Conservation (phyloP, 2,113 vertebrate genomes). For the Sander lucioperca region DNA sequence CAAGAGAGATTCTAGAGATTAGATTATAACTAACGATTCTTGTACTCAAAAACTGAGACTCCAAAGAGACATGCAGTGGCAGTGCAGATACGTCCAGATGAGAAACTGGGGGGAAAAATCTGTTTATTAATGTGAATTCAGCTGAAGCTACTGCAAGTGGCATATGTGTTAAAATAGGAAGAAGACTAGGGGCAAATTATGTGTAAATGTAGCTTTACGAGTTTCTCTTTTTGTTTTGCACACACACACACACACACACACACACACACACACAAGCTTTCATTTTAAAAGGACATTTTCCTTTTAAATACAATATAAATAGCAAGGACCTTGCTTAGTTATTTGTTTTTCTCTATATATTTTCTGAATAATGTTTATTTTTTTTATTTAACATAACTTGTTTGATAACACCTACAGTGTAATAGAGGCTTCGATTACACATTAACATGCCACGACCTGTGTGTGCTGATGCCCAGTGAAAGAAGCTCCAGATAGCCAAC, state of each 20-base stretch:
- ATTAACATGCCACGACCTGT: conserved; percentile 25
- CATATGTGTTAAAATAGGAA: background rate
- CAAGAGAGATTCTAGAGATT: background rate
- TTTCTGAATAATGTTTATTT: too few relatives aligned
- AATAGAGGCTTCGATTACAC: conserved; percentile 27
- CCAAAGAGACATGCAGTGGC: conserved; percentile 14
- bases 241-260: conserved; percentile 30
- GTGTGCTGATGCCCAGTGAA: conserved; percentile 43
- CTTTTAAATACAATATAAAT: background rate
- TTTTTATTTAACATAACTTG: background rate
- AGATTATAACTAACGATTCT: background rate
- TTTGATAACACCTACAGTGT: background rate
- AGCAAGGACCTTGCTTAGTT: background rate
- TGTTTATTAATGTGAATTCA: conserved; percentile 12
- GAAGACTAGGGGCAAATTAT: background rate
- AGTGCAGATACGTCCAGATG: conserved; percentile 9
- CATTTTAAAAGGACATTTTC: conserved; percentile 21
- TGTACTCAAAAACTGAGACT: conserved; percentile 1
- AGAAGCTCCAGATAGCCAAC: conserved; percentile 46
- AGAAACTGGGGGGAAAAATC: background rate
- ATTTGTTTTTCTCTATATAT: background rate
- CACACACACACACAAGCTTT: background rate
- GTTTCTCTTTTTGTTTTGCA: background rate
- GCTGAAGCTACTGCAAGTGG: conserved; percentile 5
- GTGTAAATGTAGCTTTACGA: background rate